Percentiles rank a stretch among this genome's conserved stretches.
Conservation (phyloP, 1,140 invertebrate species). For the Vollenhovia emeryi region DNA sequence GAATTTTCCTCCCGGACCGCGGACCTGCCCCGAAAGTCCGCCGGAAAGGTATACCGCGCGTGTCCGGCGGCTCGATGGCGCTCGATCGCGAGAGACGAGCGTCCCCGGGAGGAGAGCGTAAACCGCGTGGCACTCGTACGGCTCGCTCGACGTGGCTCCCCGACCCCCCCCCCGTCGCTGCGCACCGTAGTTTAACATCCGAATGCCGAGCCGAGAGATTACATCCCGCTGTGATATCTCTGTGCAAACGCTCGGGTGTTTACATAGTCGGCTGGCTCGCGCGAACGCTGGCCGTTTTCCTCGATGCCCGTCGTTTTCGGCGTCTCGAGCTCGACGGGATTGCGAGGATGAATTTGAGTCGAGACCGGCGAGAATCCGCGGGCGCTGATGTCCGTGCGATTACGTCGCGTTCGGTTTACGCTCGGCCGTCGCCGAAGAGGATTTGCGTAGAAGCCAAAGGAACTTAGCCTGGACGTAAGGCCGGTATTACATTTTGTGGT, state of each 20-base stretch:
- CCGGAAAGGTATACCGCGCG: background rate
- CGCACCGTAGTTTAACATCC: background rate
- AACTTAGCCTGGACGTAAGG: too few species aligned
- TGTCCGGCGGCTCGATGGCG: background rate
- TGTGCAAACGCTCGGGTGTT: background rate
- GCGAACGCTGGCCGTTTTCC: background rate
- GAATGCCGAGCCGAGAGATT: background rate
- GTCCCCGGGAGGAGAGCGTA: too few species aligned
- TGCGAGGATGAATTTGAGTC: background rate
- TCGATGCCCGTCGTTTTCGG: background rate
- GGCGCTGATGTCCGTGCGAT: background rate
- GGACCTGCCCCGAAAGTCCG: too few species aligned
- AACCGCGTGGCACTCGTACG: too few species aligned
- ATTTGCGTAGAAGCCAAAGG: background rate
- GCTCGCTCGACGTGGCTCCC: background rate
- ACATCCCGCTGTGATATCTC: background rate
- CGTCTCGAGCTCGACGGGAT: background rate
- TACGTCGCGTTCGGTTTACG: background rate
- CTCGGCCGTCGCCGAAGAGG: background rate
- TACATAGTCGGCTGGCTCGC: background rate
- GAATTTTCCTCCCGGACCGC: too few species aligned
- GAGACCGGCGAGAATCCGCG: background rate
- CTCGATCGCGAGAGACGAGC: background rate
- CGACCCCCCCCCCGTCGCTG: too few species aligned
- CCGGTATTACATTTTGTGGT: too few species aligned